These are phyloP conservation scores for Coregonus sp. DNA, from an alignment of 2,797 vertebrate species.

Conservation along the genomic window DNA sequence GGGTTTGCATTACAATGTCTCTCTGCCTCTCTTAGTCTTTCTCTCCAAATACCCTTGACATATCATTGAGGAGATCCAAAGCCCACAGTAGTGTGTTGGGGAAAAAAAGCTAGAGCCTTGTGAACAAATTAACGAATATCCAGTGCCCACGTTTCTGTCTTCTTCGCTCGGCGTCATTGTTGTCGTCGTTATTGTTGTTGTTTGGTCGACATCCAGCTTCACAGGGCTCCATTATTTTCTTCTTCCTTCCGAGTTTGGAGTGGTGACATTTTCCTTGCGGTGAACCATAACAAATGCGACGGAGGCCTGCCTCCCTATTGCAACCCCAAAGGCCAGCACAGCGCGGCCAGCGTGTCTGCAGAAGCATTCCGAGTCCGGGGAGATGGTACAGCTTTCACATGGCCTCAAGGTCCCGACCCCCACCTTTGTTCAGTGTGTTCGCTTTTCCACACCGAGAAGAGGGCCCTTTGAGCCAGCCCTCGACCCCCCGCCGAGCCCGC, in stretches of 20 bases:
- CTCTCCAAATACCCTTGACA: constrained; percentile 59
- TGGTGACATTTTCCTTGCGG: constrained; percentile 21
- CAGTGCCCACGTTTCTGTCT: background rate
- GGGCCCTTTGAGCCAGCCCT: constrained; percentile 70
- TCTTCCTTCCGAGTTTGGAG: background rate
- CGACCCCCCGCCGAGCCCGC: constrained; percentile 70
- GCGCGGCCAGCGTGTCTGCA: constrained; percentile 25
- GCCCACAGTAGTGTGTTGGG: constrained; percentile 36
- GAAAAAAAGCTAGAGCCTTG: constrained; percentile 28
- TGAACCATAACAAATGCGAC: constrained; percentile 41
- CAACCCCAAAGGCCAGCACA: constrained; percentile 20
- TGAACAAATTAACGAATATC: background rate
- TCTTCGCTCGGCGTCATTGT: constrained; percentile 24
- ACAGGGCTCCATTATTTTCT: background rate
- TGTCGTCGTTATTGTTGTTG: background rate
- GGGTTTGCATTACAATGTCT: constrained; percentile 26
- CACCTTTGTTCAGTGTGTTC: constrained; percentile 65
- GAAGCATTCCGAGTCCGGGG: constrained; percentile 61
- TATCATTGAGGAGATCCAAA: constrained; percentile 53
- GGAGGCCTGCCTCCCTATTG: background rate
- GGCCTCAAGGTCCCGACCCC: constrained; percentile 78
- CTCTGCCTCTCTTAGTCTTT: constrained; percentile 50
- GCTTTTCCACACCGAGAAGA: constrained; percentile 56
- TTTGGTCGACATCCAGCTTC: constrained; percentile 7
- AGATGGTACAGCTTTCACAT: constrained; percentile 74